phyloP scores from a whole-genome alignment of 2,888 invertebrate species.

The Drosophila melanosoma region DNA sequence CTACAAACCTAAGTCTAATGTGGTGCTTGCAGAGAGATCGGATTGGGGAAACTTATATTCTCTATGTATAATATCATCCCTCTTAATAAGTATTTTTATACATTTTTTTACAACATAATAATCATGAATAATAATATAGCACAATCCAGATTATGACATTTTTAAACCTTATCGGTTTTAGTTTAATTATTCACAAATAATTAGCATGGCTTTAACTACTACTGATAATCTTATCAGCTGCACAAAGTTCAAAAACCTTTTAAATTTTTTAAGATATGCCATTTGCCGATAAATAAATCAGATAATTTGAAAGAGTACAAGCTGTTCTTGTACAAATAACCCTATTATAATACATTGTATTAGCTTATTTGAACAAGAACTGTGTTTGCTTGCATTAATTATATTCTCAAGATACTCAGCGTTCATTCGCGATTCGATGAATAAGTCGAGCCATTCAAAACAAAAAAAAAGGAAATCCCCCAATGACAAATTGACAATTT shows the following conservation, averaged over 20 bases:
- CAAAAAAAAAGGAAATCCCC: not conserved
- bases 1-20: not conserved
- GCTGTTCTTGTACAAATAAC: not conserved
- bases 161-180: not conserved
- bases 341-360: not conserved
- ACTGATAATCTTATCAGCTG: slow-evolving; percentile 20
- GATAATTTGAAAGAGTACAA: not conserved
- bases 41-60: not conserved
- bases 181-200: slow-evolving; percentile 11
- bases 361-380: not conserved
- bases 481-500: slow-evolving; percentile 38
- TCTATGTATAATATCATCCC: not conserved
- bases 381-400: not conserved
- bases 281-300: not conserved
- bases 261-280: slow-evolving; percentile 6
- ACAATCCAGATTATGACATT: not conserved
- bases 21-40: not conserved
- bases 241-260: slow-evolving; percentile 32
- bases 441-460: slow-evolving; percentile 35
- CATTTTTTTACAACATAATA: not conserved
- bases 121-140: not conserved
- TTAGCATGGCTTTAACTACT: slow-evolving; percentile 10
- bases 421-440: slow-evolving; percentile 13
- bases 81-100: not conserved
- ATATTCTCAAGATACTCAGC: not conserved